Conservation (phyloP, 2,888 invertebrate genomes). For the Sympetrum striolatum region DNA sequence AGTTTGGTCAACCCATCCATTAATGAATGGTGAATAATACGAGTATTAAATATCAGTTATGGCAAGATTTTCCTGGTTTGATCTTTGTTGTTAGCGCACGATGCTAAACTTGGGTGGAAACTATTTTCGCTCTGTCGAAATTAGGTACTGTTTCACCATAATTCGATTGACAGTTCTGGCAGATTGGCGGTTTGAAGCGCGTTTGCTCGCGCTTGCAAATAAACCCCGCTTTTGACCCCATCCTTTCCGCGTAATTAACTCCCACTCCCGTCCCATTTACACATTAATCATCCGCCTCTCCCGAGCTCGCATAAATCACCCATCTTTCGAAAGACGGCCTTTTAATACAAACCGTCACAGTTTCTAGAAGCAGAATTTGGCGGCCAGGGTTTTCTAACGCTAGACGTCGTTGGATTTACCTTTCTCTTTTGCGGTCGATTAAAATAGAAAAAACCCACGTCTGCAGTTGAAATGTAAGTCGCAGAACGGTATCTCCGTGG, state of each 20-base stretch:
- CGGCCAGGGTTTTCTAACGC: background rate
- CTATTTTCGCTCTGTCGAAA: too few relatives aligned
- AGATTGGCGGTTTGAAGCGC: background rate
- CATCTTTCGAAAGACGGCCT: background rate
- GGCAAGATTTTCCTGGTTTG: background rate
- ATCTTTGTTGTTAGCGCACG: background rate
- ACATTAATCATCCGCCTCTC: background rate
- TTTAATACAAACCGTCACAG: background rate
- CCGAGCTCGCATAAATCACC: background rate
- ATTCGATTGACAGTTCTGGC: background rate
- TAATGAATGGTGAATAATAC: too few relatives aligned
- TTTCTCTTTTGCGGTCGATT: background rate
- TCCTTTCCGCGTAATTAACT: background rate
- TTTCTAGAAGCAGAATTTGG: background rate
- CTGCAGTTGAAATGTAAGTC: background rate
- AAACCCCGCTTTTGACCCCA: background rate
- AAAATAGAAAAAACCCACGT: background rate
- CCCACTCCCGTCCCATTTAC: background rate
- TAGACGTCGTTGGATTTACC: background rate
- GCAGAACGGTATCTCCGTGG: background rate
- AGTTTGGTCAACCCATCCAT: too few relatives aligned
- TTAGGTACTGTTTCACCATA: too few relatives aligned
- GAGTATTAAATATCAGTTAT: too few relatives aligned
- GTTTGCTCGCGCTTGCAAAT: background rate
- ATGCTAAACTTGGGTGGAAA: background rate